Evolutionary conservation across 2,888 invertebrate species (phyloP), one percentile per base, ranked within the genome.

Genomic region (Hemaris fuciformis): DNA sequence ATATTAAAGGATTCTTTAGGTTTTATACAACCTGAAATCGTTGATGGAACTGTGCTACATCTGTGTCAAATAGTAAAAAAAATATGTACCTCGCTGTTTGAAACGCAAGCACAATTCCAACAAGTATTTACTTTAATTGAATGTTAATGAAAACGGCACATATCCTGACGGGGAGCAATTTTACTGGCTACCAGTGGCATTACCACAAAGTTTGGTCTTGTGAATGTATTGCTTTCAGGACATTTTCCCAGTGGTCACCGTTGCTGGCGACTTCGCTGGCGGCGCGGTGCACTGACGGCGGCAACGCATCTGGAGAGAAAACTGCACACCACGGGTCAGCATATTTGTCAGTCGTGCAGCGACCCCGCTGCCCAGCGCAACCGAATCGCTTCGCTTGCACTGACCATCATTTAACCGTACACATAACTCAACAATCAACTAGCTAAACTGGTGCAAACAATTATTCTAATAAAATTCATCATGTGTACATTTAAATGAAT

Each of bases 241-340:
- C 93, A 89, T 93, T 94, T 94, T 94, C 94, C 93, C 94, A 94
- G 85, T 93, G 94, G 92, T 94, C 94, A 80, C 94, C 94, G 88
- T 93, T 93, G 88, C 90, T 86, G 83, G 94, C 94, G 80, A 94
- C 94, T 83, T 94, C 94, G 84, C 87, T 88, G 81, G 94, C 94
- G 77, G 93, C 93, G 73, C 91, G 93, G 67, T 77, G 93, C 69
- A 87, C 87, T 57, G 87, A 70, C 64, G 88, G 80, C 88, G 88
- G 87, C 82, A 85, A 82, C 84, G 76, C 69, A 93, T 92, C 93
- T 93, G 93, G 75, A 85, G 93, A 93, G 87, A 92, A 87, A 93
- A 93, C 93, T 93, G 88, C 91, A 89, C 91, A 92, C 87, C 83
- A 86, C 90, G 87, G 75, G 87, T 93, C 91, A 93, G 83, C 87